Percentiles rank a stretch among this genome's conserved stretches.
phyloP scores from a whole-genome alignment of 1,140 invertebrate species.

The Papilio aristodemus region DNA sequence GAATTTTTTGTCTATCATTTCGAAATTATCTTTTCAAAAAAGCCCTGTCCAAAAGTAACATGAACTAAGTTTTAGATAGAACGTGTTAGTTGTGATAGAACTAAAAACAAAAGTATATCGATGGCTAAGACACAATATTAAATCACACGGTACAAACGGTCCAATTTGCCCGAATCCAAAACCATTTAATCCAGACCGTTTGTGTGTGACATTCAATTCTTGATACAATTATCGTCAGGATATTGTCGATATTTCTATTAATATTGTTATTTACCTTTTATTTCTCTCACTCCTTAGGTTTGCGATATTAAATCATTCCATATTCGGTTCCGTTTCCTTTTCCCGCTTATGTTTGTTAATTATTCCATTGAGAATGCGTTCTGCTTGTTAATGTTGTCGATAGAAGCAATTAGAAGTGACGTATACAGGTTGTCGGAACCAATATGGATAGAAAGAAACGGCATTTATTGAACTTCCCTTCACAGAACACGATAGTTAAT shows the following conservation, averaged over 20 bases:
- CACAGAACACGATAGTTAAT: background rate
- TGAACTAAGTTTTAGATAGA: background rate
- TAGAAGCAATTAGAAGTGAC: constrained; percentile 24
- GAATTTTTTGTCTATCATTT: no score
- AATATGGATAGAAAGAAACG: constrained; percentile 28
- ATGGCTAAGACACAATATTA: background rate
- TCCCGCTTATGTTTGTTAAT: background rate
- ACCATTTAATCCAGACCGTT: background rate
- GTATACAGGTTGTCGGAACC: constrained; percentile 15
- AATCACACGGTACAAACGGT: background rate
- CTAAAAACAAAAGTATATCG: background rate
- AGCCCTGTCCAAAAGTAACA: no score
- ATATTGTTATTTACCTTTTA: no score
- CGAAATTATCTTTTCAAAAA: no score
- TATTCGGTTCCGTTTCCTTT: constrained; percentile 11
- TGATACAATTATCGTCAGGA: constrained; percentile 1
- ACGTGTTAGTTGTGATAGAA: background rate
- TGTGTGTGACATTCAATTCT: constrained; percentile 21
- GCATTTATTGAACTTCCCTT: constrained; percentile 27
- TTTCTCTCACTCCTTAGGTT: constrained; percentile 10
- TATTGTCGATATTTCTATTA: constrained; percentile 8
- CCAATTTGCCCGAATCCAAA: background rate
- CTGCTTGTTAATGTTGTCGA: constrained; percentile 10
- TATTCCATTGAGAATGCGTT: constrained; percentile 22
- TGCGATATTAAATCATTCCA: background rate